Evolutionary conservation across 2,888 invertebrate genomes (phyloP).

Genomic region (Sphaerophoria rueppellii): DNA sequence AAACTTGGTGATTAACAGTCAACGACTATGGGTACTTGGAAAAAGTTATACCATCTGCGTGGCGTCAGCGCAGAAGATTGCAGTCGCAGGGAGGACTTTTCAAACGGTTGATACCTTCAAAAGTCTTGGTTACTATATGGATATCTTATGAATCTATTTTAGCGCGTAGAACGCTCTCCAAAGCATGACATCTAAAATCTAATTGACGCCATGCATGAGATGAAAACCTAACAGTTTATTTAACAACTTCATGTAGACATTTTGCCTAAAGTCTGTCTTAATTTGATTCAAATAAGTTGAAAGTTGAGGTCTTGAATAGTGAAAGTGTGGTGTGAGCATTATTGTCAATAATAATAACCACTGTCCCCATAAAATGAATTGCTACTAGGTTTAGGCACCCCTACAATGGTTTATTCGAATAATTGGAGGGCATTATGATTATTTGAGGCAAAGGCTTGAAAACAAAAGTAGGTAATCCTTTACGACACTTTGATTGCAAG

Average conservation of each 20-base stretch:
- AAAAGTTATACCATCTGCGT: constrained; percentile 61
- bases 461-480: constrained; percentile 34
- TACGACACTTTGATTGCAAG: not conserved
- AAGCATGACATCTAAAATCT: constrained; percentile 66
- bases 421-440: constrained; percentile 10
- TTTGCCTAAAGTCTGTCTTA: not conserved
- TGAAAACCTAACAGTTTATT: constrained; percentile 63
- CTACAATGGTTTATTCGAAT: not conserved
- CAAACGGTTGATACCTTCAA: constrained; percentile 2
- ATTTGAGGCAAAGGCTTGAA: constrained; percentile 33
- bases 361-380: constrained; percentile 3
- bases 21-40: constrained; percentile 33
- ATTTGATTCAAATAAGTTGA: constrained; percentile 23
- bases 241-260: constrained; percentile 9
- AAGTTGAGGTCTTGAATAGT: constrained; percentile 31
- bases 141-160: constrained; percentile 49
- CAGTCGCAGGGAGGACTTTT: constrained; percentile 34
- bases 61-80: constrained; percentile 45
- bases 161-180: constrained; percentile 55
- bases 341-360: not conserved
- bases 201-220: constrained; percentile 71
- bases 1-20: constrained; percentile 75
- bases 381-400: not conserved
- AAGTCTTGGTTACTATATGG: not conserved
- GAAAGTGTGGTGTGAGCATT: constrained; percentile 58